Percentiles rank a stretch among this genome's conserved stretches.
These are phyloP conservation scores for Rhinophrynus dorsalis DNA, from an alignment of 2,797 vertebrate species.

Conservation along the genomic window DNA sequence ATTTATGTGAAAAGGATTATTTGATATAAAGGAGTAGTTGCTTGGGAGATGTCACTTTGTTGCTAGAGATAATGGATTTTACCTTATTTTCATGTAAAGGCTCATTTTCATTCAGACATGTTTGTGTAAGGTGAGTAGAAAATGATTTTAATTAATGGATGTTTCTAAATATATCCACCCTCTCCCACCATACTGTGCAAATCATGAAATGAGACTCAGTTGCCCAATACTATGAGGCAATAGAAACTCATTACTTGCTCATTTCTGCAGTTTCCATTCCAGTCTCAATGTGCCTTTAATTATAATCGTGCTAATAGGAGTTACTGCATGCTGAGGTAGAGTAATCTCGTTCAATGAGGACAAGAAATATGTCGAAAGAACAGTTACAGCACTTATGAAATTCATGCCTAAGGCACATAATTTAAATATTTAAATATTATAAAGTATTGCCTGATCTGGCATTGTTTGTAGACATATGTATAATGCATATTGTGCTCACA, in stretches of 20 bases:
- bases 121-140: conserved; percentile 53
- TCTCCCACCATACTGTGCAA: conserved; percentile 20
- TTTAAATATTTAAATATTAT: not conserved
- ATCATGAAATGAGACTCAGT: not conserved
- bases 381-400: not conserved
- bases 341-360: not conserved
- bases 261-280: conserved; percentile 18
- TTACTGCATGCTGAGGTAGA: not conserved
- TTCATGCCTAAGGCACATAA: not conserved
- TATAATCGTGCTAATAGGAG: conserved; percentile 28
- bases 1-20: conserved; percentile 36
- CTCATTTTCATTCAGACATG: conserved; percentile 44
- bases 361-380: not conserved
- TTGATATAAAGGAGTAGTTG: conserved; percentile 47
- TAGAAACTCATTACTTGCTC: conserved; percentile 18
- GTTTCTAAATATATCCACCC: conserved; percentile 52
- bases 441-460: not conserved
- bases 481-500: not conserved
- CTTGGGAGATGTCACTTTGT: conserved; percentile 31
- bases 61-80: conserved; percentile 54
- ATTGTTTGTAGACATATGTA: not conserved
- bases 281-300: conserved; percentile 27
- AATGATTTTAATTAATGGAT: conserved; percentile 59
- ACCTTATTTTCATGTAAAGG: conserved; percentile 48
- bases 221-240: not conserved